Percentiles rank a stretch among this genome's conserved stretches.
Evolutionary conservation across 2,797 vertebrate genomes (phyloP).

Genomic region (Rhinoraja longicauda): DNA sequence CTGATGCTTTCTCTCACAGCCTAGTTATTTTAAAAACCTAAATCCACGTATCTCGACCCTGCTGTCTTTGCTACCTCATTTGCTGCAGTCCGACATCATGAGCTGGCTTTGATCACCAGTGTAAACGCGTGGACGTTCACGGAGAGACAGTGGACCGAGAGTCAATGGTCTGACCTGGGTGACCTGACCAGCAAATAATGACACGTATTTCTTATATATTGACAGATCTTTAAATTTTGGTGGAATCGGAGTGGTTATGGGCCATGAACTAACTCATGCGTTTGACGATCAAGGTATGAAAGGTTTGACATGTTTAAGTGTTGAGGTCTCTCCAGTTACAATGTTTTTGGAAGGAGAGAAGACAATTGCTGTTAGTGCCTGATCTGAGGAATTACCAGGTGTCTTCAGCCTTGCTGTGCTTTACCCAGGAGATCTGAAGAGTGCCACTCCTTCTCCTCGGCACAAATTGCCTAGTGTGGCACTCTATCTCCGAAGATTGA

Average conservation of each 20-base stretch:
- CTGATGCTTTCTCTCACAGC: too few species aligned
- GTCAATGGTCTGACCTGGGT: not conserved
- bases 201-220: not conserved
- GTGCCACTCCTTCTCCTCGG: not conserved
- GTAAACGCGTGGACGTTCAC: not conserved
- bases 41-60: not conserved
- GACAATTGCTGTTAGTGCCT: too few species aligned
- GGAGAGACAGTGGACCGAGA: not conserved
- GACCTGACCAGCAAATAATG: not conserved
- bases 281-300: conserved; percentile 89
- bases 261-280: conserved; percentile 91
- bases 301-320: too few species aligned
- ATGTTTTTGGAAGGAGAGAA: not conserved
- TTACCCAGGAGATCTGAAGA: not conserved
- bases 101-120: too few species aligned
- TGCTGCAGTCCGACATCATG: not conserved
- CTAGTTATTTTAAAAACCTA: not conserved
- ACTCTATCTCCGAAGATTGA: not conserved
- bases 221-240: conserved; percentile 89
- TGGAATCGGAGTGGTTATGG: conserved; percentile 92
- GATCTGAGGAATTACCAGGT: not conserved
- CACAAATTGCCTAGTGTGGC: not conserved
- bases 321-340: not conserved
- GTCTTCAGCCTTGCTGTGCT: not conserved
- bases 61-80: not conserved